Conservation (phyloP, 1,140 invertebrate genomes). For the Fopius arisanus region DNA sequence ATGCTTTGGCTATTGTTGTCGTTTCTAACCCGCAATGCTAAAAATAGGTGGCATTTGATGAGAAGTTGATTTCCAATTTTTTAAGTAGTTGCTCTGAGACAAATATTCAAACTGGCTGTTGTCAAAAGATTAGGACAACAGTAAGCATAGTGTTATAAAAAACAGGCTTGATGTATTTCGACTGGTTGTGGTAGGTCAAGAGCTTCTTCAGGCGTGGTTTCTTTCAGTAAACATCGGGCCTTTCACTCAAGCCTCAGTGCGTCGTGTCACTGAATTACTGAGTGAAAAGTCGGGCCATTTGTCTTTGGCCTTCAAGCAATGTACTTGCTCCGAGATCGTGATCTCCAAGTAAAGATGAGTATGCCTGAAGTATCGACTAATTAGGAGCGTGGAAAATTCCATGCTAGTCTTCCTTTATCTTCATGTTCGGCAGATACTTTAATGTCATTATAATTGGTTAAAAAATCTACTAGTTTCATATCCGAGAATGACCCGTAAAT, state of each 20-base stretch:
- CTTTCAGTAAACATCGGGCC: constrained; percentile 34
- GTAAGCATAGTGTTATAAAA: neutral
- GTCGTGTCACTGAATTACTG: constrained; percentile 29
- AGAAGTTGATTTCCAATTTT: too few relatives aligned
- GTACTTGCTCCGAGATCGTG: neutral
- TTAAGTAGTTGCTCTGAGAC: too few relatives aligned
- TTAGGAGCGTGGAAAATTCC: neutral
- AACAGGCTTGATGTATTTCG: neutral
- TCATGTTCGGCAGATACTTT: too few relatives aligned
- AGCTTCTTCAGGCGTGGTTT: constrained; percentile 34
- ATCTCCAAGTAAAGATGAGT: neutral
- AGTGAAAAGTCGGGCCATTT: neutral
- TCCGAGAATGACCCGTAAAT: too few relatives aligned
- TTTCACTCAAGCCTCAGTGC: constrained; percentile 58
- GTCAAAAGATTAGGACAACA: neutral
- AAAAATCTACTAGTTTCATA: too few relatives aligned
- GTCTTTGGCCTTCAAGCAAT: neutral
- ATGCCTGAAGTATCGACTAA: neutral
- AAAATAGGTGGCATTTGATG: too few relatives aligned
- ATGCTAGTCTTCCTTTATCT: neutral
- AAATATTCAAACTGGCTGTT: too few relatives aligned
- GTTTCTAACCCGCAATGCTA: too few relatives aligned
- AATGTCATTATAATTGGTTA: too few relatives aligned
- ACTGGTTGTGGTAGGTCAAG: constrained; percentile 53
- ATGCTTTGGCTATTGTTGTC: too few relatives aligned